These are phyloP conservation scores for Hycleus cichorii DNA, from an alignment of 1,140 invertebrate genomes.

Conservation along the genomic window DNA sequence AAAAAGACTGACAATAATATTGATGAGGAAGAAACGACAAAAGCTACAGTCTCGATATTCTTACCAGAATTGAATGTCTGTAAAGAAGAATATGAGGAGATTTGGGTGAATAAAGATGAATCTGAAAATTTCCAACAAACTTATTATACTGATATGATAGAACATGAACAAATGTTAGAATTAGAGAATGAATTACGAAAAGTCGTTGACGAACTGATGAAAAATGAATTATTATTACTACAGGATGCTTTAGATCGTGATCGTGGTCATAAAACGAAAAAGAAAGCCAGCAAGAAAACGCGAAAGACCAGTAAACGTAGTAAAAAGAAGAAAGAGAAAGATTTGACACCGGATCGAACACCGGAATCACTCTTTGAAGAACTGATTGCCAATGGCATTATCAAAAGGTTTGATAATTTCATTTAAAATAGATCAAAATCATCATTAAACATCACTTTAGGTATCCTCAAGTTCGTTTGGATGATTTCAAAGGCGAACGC, in stretches of 20 bases:
- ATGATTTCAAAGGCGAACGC: constrained; percentile 74
- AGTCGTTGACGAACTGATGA: constrained; percentile 78
- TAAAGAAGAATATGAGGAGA: constrained; percentile 62
- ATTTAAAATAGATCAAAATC: too few relatives aligned
- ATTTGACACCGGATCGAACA: constrained; percentile 86
- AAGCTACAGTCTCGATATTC: constrained; percentile 50
- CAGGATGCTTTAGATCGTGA: constrained; percentile 74
- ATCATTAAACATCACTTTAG: not conserved
- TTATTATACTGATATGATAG: constrained; percentile 75
- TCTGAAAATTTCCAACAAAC: constrained; percentile 51
- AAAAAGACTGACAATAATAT: constrained; percentile 46
- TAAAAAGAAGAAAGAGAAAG: constrained; percentile 93
- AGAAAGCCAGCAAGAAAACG: constrained; percentile 72
- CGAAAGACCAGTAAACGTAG: constrained; percentile 74
- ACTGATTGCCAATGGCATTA: constrained; percentile 81
- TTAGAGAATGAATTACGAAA: constrained; percentile 78
- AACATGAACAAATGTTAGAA: constrained; percentile 71
- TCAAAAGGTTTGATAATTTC: constrained; percentile 50
- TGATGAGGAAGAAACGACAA: constrained; percentile 48
- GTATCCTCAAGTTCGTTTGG: constrained; percentile 39
- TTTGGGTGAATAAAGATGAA: constrained; percentile 79
- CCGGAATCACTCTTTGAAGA: constrained; percentile 89
- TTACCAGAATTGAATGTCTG: constrained; percentile 49
- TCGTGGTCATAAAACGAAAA: constrained; percentile 65
- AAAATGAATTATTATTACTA: constrained; percentile 71